Base-by-base conservation (phyloP, 2,113 vertebrate genomes). In the Malurus elegans region DNA sequence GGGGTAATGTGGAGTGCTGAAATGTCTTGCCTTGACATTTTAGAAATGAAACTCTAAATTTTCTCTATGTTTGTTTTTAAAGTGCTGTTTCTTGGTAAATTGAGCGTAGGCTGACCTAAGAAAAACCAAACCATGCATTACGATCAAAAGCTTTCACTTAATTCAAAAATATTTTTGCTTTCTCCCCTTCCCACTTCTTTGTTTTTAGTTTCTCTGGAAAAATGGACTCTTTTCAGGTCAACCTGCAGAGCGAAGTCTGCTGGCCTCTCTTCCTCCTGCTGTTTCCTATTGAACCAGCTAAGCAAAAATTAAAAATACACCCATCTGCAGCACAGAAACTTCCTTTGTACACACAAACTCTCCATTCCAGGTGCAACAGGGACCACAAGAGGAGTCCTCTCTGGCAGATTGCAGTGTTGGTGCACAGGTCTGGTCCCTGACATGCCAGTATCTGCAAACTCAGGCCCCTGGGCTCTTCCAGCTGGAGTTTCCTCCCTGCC, bases 221-320 rank as follows among this genome's bases (percentile, higher is more conserved):
- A 93, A 83, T 18, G 18, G 50, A 11, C 44, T 80, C 24, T 88
- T 72, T 85, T 96, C 67, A 84, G 91, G 92, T 96, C 86, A 96
- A 93, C 26, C 75, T 94, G 75, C 88, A 93, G 91, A 83, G 51
- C 64, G 86, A 4, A 58, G 31, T 83, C 75, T 94, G 75, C 69
- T 94, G 79, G 64, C 90, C 75, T 80, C 71, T 92, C 88, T 86
- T 96, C 92, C 94, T 96, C 91, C 72, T 86, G 69, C 88, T 92
- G 75, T 84, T 96, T 96, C 76, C 94, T 91, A 80, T 71, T 4
- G 3, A 86, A 47, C 21, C 58, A 88, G 91, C 71, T 74, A 90
- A 88, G 94, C 84, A 88, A 78, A 93, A 95, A 75, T 79, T 53
- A 75, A 85, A 96, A 70, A 80, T 93, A 71, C 6, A 82, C 16